phyloP scores from a whole-genome alignment of 1,140 invertebrate genomes.

The Ectropis grisescens region DNA sequence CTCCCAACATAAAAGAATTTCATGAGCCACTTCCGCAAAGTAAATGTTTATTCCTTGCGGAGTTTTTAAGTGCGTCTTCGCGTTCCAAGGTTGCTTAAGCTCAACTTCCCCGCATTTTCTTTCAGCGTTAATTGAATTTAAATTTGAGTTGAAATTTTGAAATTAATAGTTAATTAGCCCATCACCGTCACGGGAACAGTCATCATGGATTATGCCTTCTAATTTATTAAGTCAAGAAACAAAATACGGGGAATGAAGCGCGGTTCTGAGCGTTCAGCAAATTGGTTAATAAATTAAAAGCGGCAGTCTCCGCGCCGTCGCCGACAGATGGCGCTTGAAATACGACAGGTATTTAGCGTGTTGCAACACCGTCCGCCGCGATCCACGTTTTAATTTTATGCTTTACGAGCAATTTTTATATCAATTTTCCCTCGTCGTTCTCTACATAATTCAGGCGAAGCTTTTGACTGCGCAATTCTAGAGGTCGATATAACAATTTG shows the following conservation, averaged over 20 bases:
- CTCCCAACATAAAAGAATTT: conserved; percentile 2
- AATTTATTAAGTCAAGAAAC: conserved; percentile 63
- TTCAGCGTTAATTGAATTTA: background rate
- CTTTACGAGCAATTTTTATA: conserved; percentile 64
- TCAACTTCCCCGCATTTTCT: too few species aligned
- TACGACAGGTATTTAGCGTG: conserved; percentile 67
- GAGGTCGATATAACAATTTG: conserved; percentile 27
- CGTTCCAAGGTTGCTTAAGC: too few species aligned
- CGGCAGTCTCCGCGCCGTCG: conserved; percentile 59
- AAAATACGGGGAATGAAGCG: conserved; percentile 43
- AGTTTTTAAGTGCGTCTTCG: background rate
- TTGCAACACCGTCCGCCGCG: conserved; percentile 54
- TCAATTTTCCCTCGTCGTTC: conserved; percentile 49
- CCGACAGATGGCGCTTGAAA: conserved; percentile 61
- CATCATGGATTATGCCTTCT: conserved; percentile 49
- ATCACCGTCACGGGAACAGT: conserved; percentile 26
- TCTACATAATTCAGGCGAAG: conserved; percentile 43
- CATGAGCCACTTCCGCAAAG: background rate
- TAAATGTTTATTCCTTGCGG: conserved; percentile 2
- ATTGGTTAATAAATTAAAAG: conserved; percentile 68
- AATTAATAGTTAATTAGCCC: conserved; percentile 15
- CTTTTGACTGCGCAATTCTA: conserved; percentile 30
- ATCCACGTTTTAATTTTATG: conserved; percentile 63
- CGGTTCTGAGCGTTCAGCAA: conserved; percentile 53
- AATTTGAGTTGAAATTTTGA: conserved; percentile 7